phyloP scores from a whole-genome alignment of 2,888 invertebrate species.

The Chrysomela aeneicollis region DNA sequence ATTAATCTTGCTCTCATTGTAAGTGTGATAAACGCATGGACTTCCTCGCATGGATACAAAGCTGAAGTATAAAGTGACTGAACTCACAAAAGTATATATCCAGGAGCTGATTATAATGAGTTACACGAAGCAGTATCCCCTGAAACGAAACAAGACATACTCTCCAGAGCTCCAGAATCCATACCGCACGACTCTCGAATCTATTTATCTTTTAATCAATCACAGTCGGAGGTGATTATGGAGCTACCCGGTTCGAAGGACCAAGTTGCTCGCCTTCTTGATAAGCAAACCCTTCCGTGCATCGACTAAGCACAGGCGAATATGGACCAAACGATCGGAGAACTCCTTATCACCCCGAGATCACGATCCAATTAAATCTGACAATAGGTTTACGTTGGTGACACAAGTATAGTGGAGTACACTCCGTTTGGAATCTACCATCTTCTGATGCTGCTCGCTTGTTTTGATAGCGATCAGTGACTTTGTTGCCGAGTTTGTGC shows the following conservation, averaged over 20 bases:
- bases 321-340: constrained; percentile 50
- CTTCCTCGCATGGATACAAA: too few species aligned
- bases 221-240: constrained; percentile 56
- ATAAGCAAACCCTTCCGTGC: constrained; percentile 30
- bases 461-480: constrained; percentile 25
- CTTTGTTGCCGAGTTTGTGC: neutral
- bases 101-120: neutral
- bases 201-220: constrained; percentile 62
- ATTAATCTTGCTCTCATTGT: too few species aligned
- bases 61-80: too few species aligned
- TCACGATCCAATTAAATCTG: constrained; percentile 65
- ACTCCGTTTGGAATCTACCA: constrained; percentile 44
- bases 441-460: constrained; percentile 26
- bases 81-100: too few species aligned
- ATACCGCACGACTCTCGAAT: constrained; percentile 55
- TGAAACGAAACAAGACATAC: neutral
- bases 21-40: too few species aligned
- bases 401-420: constrained; percentile 57
- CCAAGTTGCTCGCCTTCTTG: constrained; percentile 38
- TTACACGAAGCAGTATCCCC: neutral
- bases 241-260: constrained; percentile 43
- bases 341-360: constrained; percentile 58
- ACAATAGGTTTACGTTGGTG: constrained; percentile 63
- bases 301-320: constrained; percentile 45
- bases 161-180: constrained; percentile 35